A percentile compares a stretch with the other conserved stretches of the same genome.
These are phyloP conservation scores for Lochmaea capreae DNA, from an alignment of 2,888 invertebrate genomes.

Conservation along the genomic window DNA sequence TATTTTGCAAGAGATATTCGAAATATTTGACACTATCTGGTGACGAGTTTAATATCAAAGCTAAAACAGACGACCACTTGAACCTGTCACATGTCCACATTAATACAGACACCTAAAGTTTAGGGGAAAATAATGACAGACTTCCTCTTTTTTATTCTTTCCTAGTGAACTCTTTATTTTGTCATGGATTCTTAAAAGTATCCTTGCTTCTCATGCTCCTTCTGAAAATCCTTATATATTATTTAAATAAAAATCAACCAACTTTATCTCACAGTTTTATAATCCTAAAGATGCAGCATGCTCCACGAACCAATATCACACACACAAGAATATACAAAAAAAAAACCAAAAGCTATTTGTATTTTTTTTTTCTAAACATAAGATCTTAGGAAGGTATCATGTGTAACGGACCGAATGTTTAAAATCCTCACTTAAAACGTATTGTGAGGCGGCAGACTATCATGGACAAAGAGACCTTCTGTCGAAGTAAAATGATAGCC, in stretches of 20 bases:
- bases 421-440: constrained; percentile 1
- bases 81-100: constrained; percentile 28
- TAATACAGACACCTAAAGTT: constrained; percentile 7
- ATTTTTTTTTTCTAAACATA: not conserved
- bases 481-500: constrained; percentile 7
- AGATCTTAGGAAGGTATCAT: not conserved
- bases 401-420: constrained; percentile 9
- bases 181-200: too few relatives aligned
- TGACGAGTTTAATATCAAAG: constrained; percentile 35
- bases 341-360: not conserved
- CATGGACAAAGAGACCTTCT: not conserved
- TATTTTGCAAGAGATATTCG: constrained; percentile 56
- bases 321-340: not conserved
- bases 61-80: constrained; percentile 35
- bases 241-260: too few relatives aligned
- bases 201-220: too few relatives aligned
- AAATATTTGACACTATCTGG: constrained; percentile 60
- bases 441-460: constrained; percentile 5
- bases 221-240: too few relatives aligned
- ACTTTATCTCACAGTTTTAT: too few relatives aligned
- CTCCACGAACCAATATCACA: not conserved
- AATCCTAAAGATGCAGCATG: too few relatives aligned
- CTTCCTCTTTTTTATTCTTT: not conserved
- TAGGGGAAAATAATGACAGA: constrained; percentile 6
- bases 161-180: not conserved